phyloP scores from a whole-genome alignment of 2,113 vertebrate species.

The Puntigrus tetrazona region DNA sequence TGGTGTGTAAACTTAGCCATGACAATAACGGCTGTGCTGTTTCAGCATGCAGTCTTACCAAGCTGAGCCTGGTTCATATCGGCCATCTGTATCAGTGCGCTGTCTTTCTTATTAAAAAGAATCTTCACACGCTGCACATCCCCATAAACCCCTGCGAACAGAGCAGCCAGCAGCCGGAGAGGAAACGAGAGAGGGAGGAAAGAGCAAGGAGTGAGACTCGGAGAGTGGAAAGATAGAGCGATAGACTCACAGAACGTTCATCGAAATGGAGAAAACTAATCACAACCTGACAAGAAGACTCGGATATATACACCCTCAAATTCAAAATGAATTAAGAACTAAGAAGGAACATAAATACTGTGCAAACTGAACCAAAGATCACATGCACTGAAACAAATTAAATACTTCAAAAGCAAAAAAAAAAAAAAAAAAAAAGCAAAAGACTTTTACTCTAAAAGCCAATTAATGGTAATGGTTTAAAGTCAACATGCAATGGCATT shows the following conservation, averaged over 20 bases:
- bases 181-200: conserved; percentile 69
- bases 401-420: conserved; percentile 75
- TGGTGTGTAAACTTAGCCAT: not conserved
- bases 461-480: conserved; percentile 52
- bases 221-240: conserved; percentile 81
- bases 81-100: conserved; percentile 97
- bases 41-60: conserved; percentile 78
- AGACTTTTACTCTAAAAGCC: conserved; percentile 52
- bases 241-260: conserved; percentile 76
- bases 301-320: conserved; percentile 83
- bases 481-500: conserved; percentile 34
- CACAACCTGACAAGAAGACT: conserved; percentile 80
- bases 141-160: conserved; percentile 92
- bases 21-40: not conserved
- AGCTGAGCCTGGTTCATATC: conserved; percentile 95
- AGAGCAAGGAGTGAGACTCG: conserved; percentile 79
- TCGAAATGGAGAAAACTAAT: conserved; percentile 84
- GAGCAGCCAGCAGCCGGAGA: conserved; percentile 81
- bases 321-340: conserved; percentile 60
- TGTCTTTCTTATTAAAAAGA: conserved; percentile 99
- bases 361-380: conserved; percentile 84
- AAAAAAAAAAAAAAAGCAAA: conserved; percentile 57
- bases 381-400: conserved; percentile 88
- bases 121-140: conserved; percentile 99
- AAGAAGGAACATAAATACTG: conserved; percentile 64